Evolutionary conservation across 2,113 vertebrate species (phyloP).

Genomic region (Bucco capensis): DNA sequence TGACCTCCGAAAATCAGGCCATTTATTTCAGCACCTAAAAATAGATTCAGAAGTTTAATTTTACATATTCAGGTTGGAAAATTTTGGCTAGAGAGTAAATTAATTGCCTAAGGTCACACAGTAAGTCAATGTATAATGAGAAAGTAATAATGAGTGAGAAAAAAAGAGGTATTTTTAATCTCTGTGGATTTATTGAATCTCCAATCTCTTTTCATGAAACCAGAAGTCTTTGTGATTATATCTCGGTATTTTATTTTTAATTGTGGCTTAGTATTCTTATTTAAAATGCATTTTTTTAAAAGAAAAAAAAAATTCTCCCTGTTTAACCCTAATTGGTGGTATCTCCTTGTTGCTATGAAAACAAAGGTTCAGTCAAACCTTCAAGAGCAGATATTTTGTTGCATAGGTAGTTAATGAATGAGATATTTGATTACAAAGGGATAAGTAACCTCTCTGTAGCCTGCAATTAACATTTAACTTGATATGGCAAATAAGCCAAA

Average conservation of each 20-base stretch:
- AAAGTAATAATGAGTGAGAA: constrained; percentile 62
- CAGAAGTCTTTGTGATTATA: constrained; percentile 24
- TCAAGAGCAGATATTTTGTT: constrained; percentile 40
- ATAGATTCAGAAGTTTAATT: constrained; percentile 57
- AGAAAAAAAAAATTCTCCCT: neutral
- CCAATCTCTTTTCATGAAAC: constrained; percentile 34
- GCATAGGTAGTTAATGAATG: constrained; percentile 61
- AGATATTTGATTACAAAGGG: constrained; percentile 68
- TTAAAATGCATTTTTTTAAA: neutral
- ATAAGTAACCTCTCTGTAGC: constrained; percentile 66
- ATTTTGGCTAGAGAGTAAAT: constrained; percentile 64
- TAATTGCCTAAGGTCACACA: constrained; percentile 66
- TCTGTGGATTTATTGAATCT: constrained; percentile 50
- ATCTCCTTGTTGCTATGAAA: constrained; percentile 27
- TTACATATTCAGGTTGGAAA: constrained; percentile 62
- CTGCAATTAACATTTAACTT: constrained; percentile 69
- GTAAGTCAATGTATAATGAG: constrained; percentile 66
- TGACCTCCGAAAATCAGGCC: constrained; percentile 56
- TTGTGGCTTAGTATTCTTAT: neutral
- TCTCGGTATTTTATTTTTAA: neutral
- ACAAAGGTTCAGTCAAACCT: constrained; percentile 48
- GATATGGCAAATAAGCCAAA: constrained; percentile 56
- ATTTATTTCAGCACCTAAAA: constrained; percentile 45
- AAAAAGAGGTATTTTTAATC: constrained; percentile 60
- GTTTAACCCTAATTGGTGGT: neutral